These are phyloP conservation scores for Sigmodon hispidus DNA, from an alignment of 2,113 vertebrate genomes.

Conservation along the genomic window DNA sequence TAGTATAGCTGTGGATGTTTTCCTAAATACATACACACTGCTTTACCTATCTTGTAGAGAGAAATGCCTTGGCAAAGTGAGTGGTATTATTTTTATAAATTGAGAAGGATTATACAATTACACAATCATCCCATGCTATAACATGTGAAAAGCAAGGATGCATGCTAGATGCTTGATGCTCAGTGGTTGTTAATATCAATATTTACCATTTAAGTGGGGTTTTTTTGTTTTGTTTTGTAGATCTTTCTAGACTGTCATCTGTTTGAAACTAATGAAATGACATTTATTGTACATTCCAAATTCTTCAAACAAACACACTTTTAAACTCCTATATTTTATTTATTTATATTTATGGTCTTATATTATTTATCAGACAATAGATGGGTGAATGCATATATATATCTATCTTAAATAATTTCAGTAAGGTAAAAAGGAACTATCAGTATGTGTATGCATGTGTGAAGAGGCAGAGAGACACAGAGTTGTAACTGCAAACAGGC, in stretches of 20 bases:
- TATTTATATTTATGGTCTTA: no score
- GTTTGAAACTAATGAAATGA: neutral
- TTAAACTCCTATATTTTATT: neutral
- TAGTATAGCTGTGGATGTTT: neutral
- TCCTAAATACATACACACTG: neutral
- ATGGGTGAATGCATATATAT: neutral
- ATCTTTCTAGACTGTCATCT: neutral
- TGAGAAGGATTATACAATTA: neutral
- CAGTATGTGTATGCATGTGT: neutral
- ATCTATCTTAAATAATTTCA: neutral
- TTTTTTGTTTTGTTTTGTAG: neutral
- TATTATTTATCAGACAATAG: no score
- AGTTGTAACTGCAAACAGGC: neutral
- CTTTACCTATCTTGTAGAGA: neutral
- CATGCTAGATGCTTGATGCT: neutral
- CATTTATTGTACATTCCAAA: neutral
- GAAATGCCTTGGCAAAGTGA: neutral
- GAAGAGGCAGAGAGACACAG: neutral
- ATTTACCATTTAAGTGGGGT: neutral
- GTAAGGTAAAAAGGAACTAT: neutral
- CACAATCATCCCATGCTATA: neutral
- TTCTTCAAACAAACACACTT: neutral
- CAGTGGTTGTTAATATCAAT: neutral
- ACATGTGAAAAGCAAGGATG: neutral
- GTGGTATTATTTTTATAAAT: neutral